These are phyloP conservation scores for Acinonyx jubatus DNA, from an alignment of 2,113 vertebrate genomes.

Conservation along the genomic window DNA sequence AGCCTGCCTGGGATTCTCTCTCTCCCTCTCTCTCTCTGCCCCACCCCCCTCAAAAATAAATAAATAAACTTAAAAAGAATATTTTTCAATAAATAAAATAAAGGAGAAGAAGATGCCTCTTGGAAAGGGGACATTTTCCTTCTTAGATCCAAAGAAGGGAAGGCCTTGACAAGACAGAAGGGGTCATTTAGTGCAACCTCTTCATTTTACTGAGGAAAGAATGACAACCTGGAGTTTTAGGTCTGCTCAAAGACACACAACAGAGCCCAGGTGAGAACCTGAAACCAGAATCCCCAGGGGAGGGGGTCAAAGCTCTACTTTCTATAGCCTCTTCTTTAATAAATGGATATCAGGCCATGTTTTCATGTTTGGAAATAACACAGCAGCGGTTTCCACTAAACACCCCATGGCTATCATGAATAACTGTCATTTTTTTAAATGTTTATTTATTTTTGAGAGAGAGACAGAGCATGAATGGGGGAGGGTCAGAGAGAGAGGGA, in stretches of 20 bases:
- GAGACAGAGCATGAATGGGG: too few species aligned
- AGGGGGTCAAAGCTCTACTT: accelerated
- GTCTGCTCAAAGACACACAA: not conserved
- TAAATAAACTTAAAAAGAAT: too few species aligned
- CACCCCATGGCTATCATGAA: not conserved
- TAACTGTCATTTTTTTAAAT: too few species aligned
- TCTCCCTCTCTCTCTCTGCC: too few species aligned
- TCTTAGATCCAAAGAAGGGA: not conserved
- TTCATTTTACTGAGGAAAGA: not conserved
- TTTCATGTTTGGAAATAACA: not conserved
- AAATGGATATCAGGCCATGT: not conserved
- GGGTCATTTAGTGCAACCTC: not conserved
- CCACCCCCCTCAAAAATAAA: too few species aligned
- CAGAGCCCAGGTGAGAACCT: not conserved
- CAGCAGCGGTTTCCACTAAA: not conserved
- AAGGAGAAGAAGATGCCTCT: not conserved
- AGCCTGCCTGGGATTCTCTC: too few species aligned
- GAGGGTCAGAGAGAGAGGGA: too few species aligned
- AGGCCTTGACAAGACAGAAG: not conserved
- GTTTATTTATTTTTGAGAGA: too few species aligned
- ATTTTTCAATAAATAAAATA: too few species aligned
- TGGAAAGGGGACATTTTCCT: not conserved
- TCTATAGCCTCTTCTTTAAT: not conserved
- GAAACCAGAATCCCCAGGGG: not conserved
- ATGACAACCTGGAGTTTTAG: not conserved